phyloP scores from a whole-genome alignment of 2,113 vertebrate genomes.

The Struthidea cinerea region DNA sequence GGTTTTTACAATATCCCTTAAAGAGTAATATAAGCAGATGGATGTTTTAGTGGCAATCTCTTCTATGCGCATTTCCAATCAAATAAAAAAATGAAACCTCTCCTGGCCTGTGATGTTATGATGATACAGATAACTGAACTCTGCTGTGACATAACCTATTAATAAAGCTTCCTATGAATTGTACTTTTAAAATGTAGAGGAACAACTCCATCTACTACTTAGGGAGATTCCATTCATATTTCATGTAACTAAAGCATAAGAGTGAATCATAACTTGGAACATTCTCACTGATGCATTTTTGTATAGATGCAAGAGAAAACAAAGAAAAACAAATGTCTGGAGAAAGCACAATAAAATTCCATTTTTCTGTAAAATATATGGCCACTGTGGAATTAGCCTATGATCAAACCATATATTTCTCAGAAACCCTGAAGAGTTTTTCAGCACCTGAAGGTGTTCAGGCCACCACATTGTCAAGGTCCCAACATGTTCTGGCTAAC shows the following conservation, averaged over 20 bases:
- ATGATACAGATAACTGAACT: not conserved
- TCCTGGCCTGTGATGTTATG: not conserved
- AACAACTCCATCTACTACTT: not conserved
- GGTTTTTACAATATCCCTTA: not conserved
- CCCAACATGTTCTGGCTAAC: not conserved
- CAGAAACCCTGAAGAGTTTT: not conserved
- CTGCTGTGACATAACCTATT: not conserved
- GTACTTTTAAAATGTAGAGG: not conserved
- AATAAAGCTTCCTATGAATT: not conserved
- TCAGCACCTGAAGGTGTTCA: not conserved
- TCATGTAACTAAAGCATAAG: not conserved
- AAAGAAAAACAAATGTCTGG: not conserved
- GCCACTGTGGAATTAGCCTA: not conserved
- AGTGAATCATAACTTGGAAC: not conserved
- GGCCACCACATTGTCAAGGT: not conserved
- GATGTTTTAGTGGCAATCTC: not conserved
- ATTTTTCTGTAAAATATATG: not conserved
- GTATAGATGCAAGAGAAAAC: not conserved
- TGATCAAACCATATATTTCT: not conserved
- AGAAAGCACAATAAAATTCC: not conserved
- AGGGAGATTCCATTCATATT: not conserved
- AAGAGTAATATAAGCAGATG: not conserved
- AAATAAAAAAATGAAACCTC: not conserved
- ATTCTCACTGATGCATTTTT: not conserved
- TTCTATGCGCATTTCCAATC: not conserved